Base-by-base conservation (phyloP, 2,797 vertebrate genomes). In the Eremophila alpestris region DNA sequence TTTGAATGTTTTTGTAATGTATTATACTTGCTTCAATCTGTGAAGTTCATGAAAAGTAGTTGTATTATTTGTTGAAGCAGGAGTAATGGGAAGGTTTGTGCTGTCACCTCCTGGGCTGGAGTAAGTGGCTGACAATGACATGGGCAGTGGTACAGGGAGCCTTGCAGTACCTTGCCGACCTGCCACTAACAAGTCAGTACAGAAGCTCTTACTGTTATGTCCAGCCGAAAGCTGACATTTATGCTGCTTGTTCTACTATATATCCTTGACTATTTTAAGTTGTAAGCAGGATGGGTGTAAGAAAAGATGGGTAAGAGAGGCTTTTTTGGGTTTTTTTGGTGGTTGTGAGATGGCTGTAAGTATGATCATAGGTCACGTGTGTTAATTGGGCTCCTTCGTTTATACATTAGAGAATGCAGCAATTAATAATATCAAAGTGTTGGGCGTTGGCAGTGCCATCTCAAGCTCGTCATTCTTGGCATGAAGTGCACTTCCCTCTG, bases 331-430 rank as follows among this genome's bases (percentile, higher is more conserved):
- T 30, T 77, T 32, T 30, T 83, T 45, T 63, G 7, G 41, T 34
- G 8, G 3, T 46, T 22, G 10, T 36, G 41, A 77, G 20, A 13
- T 81, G 79, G 34, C 55, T 78, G 16, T 68, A 83, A 80, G 38
- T 75, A 6, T 68, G 78, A 51, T 79, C 16, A 0, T 40, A 69
- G 86, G 65, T 83, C 40, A 41, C 2, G 0, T 52, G 69, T 74
- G 43, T 59, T 95, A 92, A 91, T 85, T 71, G 29, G 40, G 29
- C 60, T 94, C 45, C 71, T 79, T 84, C 78, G 77, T 70, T 87
- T 94, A 54, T 71, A 40, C 24, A 45, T 79, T 82, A 62, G 69
- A 87, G 70, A 93, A 84, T 84, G 83, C 59, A 88, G 62, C 67
- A 41, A 70, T 83, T 86, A 91, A 89, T 89, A 71, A 65, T 86